Evolutionary conservation across 2,888 invertebrate species (phyloP).

Genomic region (Stictocephala bisonia): DNA sequence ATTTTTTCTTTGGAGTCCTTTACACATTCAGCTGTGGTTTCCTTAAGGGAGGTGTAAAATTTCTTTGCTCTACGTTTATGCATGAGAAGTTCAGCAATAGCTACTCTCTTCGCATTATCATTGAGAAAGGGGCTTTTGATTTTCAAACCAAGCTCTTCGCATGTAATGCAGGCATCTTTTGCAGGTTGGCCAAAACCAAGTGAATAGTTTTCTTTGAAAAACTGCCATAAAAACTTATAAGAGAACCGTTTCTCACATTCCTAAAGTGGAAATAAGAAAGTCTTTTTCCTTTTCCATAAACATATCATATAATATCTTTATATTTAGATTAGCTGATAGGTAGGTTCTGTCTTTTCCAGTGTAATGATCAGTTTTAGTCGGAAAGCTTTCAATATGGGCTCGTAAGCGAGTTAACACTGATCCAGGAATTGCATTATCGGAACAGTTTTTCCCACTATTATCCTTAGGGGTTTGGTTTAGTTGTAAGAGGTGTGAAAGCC

Average conservation of each 20-base stretch:
- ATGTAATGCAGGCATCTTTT: constrained; percentile 12
- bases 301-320: constrained; percentile 13
- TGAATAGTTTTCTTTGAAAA: neutral
- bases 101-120: constrained; percentile 12
- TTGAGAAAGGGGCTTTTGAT: constrained; percentile 8
- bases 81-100: constrained; percentile 6
- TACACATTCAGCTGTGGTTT: neutral
- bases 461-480: constrained; percentile 14
- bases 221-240: constrained; percentile 20
- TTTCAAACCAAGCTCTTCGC: constrained; percentile 18
- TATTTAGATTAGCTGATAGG: neutral
- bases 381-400: constrained; percentile 10
- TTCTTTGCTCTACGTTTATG: constrained; percentile 16
- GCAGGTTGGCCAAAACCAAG: constrained; percentile 20
- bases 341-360: constrained; percentile 2
- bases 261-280: neutral
- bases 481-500: constrained; percentile 17
- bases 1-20: neutral
- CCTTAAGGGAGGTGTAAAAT: constrained; percentile 1
- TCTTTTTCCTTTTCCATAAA: neutral
- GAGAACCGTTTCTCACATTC: constrained; percentile 26
- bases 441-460: constrained; percentile 30
- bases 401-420: neutral
- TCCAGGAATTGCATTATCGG: constrained; percentile 33
- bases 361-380: neutral